A percentile compares a stretch with the other conserved stretches of the same genome.
These are phyloP conservation scores for Amblyornis subalaris DNA, from an alignment of 2,113 vertebrate species.

Conservation along the genomic window DNA sequence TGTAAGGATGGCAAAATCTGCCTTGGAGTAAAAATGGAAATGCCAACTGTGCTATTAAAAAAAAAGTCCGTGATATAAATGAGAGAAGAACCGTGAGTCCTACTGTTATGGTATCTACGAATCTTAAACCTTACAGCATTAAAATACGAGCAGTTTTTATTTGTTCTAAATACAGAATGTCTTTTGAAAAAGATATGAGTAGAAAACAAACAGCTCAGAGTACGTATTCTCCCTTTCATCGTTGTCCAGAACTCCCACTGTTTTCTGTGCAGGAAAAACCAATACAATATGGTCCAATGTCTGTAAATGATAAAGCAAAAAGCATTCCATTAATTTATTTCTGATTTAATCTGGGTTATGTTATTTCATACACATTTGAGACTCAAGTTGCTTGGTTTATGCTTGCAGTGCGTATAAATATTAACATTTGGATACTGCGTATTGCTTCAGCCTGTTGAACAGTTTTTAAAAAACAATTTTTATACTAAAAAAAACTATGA, in stretches of 20 bases:
- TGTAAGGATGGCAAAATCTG: constrained; percentile 13
- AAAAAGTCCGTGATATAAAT: neutral
- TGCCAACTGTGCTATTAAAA: neutral
- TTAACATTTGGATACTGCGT: neutral
- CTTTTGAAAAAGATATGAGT: neutral
- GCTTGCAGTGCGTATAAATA: neutral
- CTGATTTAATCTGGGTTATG: constrained; percentile 17
- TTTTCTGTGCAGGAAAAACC: neutral
- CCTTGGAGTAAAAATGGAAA: constrained; percentile 19
- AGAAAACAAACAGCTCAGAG: constrained; percentile 7
- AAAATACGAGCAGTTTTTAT: neutral
- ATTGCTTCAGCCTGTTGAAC: neutral
- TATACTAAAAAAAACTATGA: neutral
- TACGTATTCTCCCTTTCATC: constrained; percentile 29
- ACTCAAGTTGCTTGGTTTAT: neutral
- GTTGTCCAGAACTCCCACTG: constrained; percentile 51
- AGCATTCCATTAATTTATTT: constrained; percentile 18
- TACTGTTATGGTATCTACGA: neutral
- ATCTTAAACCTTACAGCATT: neutral
- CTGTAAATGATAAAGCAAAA: constrained; percentile 41
- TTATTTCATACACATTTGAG: neutral
- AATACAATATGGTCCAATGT: constrained; percentile 33
- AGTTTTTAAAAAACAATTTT: neutral
- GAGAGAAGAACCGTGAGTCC: neutral
- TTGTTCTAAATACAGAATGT: neutral